These are phyloP conservation scores for Solenodon paradoxus DNA, from an alignment of 2,113 vertebrate species.

Conservation along the genomic window DNA sequence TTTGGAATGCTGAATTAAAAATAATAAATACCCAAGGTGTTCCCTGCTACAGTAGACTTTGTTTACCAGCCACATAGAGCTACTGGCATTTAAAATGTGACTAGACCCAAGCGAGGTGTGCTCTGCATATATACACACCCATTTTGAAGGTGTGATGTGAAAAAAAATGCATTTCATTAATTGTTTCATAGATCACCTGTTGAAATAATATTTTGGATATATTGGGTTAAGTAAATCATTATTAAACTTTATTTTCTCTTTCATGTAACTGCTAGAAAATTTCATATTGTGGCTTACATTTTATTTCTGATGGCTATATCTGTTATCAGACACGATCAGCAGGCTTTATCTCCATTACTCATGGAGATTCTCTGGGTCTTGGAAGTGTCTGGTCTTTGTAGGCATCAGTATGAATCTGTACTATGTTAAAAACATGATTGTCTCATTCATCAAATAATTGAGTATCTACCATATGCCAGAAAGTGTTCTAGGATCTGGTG, in stretches of 20 bases:
- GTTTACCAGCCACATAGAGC: not conserved
- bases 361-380: not conserved
- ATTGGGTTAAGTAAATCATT: not conserved
- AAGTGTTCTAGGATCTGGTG: not conserved
- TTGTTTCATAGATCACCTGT: not conserved
- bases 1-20: not conserved
- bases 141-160: not conserved
- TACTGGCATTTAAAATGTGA: not conserved
- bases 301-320: not conserved
- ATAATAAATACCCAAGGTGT: not conserved
- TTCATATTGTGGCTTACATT: not conserved
- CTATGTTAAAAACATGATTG: not conserved
- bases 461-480: not conserved
- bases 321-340: not conserved
- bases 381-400: not conserved
- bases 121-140: not conserved
- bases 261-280: not conserved
- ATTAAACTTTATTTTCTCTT: not conserved
- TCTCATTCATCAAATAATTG: not conserved
- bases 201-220: not conserved
- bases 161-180: not conserved
- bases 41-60: not conserved
- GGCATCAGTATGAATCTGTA: not conserved
- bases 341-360: not conserved
- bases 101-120: not conserved